These are phyloP conservation scores for Brachionus manjavacas DNA, from an alignment of 1,140 invertebrate species.

Conservation along the genomic window DNA sequence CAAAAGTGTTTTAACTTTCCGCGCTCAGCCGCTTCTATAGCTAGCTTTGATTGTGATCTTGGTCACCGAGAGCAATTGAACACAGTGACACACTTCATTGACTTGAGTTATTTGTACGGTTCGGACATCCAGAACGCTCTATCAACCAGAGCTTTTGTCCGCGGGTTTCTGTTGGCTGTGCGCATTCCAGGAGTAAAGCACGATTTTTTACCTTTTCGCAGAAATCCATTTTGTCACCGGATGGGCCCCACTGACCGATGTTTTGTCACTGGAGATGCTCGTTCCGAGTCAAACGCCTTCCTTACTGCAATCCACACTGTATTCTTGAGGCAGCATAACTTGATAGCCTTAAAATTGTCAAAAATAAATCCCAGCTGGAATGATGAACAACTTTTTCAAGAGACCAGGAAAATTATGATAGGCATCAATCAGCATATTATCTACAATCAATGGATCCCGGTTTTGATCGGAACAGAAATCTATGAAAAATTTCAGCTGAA, in stretches of 20 bases:
- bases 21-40: neutral
- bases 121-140: slow-evolving; percentile 49
- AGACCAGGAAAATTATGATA: slow-evolving; percentile 78
- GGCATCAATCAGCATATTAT: slow-evolving; percentile 87
- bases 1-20: slow-evolving; percentile 28
- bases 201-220: neutral
- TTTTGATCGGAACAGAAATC: slow-evolving; percentile 67
- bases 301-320: slow-evolving; percentile 83
- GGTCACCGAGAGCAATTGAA: slow-evolving; percentile 19
- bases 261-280: slow-evolving; percentile 65
- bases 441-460: slow-evolving; percentile 87
- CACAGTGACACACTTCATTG: neutral
- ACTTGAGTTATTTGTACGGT: slow-evolving; percentile 45
- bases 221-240: neutral
- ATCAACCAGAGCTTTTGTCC: neutral
- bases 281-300: slow-evolving; percentile 81
- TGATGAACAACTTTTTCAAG: slow-evolving; percentile 59
- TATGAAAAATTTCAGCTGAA: slow-evolving; percentile 62
- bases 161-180: neutral
- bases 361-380: slow-evolving; percentile 43
- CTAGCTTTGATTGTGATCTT: slow-evolving; percentile 27
- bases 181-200: neutral
- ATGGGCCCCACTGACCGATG: neutral
- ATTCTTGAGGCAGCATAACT: slow-evolving; percentile 55
- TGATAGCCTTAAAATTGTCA: slow-evolving; percentile 44